Base-by-base conservation (phyloP, 2,888 invertebrate genomes). In the Alloplasta piceator region DNA sequence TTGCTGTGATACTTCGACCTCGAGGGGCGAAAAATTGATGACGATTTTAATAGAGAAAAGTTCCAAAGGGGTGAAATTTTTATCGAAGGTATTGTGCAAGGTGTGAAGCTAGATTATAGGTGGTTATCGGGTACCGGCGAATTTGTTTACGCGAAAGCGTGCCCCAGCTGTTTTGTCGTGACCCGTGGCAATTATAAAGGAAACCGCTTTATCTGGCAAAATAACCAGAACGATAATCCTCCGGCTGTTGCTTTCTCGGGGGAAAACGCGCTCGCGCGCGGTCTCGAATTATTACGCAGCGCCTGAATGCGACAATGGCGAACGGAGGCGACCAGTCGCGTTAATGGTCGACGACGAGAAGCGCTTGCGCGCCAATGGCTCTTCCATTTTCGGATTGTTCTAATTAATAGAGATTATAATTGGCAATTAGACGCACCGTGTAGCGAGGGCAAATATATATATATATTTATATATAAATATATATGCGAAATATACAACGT, bases 391-490 rank as follows among this genome's bases (percentile, higher is more conserved):
- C 82, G 86, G 84, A 89, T 90, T 88, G 88, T 88, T 87, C 86
- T 90, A 90, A 91, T 90, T 90, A 91, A 90, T 90, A 87, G 86
- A 86, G 87, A 89, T 90, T 89, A 89, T 90, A 90, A 90, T 90
- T 90, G 89, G 87, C 90, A 90, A 89, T 90, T 90, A 90, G 86
- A 83, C 85, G 85, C 85, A 73, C 55, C 52, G 12, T 52, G 14
- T 52, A 52, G 52, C 52, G 12, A 26, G 26, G 3, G 3, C 26
- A 26, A 26, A 26, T 26, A 26, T 26, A 26, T 26, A 3, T 26
- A 3, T 26, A 26, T 26, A 1, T 26, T 2, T 26, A 26, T 26
- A 26, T 26, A 26, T 26, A 26, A 26, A 26, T 26, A 26, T 26
- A 26, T 26, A 26, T 26, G 3, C 71, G 36, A 52, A 61, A 48